Evolutionary conservation across 35 echinoderm and acorn worm species (phyloP).

Genomic region (Strongylocentrotus purpuratus): DNA sequence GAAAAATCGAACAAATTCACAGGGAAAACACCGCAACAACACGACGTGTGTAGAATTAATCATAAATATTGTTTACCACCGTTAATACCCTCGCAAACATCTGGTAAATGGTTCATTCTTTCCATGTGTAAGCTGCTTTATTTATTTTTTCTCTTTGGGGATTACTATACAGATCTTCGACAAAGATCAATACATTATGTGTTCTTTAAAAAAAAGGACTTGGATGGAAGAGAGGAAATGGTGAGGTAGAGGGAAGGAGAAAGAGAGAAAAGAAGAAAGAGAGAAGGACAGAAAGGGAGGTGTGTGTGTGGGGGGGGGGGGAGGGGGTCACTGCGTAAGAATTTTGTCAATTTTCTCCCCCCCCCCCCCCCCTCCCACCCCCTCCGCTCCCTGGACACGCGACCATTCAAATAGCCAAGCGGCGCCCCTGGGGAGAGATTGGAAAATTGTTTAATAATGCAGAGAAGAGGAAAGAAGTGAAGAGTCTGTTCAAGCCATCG

Average conservation of each 20-base stretch:
- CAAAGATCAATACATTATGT: too few relatives aligned
- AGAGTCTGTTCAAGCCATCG: not conserved
- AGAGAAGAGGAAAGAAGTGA: not conserved
- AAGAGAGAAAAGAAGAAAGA: not conserved
- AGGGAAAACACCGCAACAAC: not conserved
- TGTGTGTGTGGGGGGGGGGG: too few relatives aligned
- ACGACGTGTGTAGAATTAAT: not conserved
- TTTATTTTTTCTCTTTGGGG: not conserved
- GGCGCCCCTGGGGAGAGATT: not conserved
- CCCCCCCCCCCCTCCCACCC: not conserved
- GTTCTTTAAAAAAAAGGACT: too few relatives aligned
- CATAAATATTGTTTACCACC: not conserved
- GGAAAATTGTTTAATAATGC: not conserved
- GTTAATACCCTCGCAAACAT: not conserved
- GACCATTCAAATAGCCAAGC: not conserved
- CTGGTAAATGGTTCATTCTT: not conserved
- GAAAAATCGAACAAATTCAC: not conserved
- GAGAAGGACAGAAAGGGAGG: not conserved
- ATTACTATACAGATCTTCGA: too few relatives aligned
- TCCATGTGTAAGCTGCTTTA: not conserved
- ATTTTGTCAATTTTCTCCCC: too few relatives aligned
- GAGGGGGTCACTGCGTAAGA: too few relatives aligned
- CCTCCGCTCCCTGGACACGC: not conserved
- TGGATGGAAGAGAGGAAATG: not conserved
- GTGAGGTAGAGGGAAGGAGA: not conserved